These are phyloP conservation scores for Atlantisia rogersi DNA, from an alignment of 2,113 vertebrate species.

Conservation along the genomic window DNA sequence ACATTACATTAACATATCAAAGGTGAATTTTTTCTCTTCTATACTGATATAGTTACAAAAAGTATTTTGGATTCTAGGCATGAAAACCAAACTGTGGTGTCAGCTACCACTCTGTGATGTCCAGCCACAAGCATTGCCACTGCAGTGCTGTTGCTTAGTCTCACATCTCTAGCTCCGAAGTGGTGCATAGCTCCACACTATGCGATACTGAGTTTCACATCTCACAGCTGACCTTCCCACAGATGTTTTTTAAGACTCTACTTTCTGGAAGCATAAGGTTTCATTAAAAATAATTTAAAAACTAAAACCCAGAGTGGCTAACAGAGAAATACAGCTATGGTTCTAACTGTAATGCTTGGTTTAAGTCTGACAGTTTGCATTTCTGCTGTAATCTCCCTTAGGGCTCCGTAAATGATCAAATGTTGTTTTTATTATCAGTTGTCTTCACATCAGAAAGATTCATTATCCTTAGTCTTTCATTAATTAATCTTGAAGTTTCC, in stretches of 20 bases:
- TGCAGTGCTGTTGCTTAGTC: too few relatives aligned
- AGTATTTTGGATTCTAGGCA: background rate
- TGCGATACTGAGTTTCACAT: background rate
- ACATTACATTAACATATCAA: background rate
- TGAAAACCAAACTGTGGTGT: background rate
- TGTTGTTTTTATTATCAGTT: conserved; percentile 27
- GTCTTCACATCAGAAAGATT: conserved; percentile 54
- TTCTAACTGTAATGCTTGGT: background rate
- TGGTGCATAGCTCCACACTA: too few relatives aligned
- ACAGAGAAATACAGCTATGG: background rate
- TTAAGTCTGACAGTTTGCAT: conserved; percentile 39
- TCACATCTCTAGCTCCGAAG: background rate
- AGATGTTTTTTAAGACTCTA: background rate
- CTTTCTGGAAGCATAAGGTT: background rate
- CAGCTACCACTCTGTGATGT: background rate
- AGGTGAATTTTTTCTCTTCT: background rate
- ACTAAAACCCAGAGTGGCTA: background rate
- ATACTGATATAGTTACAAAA: background rate
- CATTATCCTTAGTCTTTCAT: conserved; percentile 46
- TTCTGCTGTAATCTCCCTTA: conserved; percentile 3
- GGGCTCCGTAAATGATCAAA: conserved; percentile 26
- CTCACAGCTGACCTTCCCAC: background rate
- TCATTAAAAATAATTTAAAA: background rate
- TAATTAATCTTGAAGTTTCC: conserved; percentile 68
- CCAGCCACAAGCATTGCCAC: background rate